Evolutionary conservation across 2,113 vertebrate species (phyloP).

Genomic region (Hydrochoerus hydrochaeris): DNA sequence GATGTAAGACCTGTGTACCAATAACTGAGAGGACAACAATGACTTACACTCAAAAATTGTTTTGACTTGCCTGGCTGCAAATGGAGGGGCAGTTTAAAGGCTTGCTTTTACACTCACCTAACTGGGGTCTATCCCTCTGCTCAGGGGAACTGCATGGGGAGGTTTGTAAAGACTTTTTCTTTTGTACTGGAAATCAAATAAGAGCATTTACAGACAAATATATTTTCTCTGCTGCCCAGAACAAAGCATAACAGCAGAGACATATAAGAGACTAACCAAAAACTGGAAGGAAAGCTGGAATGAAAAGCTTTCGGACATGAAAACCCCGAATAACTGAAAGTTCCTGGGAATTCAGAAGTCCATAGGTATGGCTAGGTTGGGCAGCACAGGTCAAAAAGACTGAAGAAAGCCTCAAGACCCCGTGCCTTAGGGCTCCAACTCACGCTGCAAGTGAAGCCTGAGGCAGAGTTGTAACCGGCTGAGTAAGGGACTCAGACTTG

Average conservation of each 20-base stretch:
- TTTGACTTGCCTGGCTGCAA: not conserved
- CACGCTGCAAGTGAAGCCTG: not conserved
- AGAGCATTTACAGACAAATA: constrained; percentile 4
- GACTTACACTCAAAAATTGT: not conserved
- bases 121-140: not conserved
- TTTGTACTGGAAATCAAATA: not conserved
- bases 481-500: not conserved
- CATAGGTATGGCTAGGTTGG: not conserved
- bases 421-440: not conserved
- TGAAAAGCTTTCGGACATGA: not conserved
- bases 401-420: not conserved
- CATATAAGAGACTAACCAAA: not conserved
- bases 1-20: not conserved
- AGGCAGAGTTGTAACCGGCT: not conserved
- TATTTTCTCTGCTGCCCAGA: not conserved
- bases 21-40: not conserved
- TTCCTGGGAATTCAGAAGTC: not conserved
- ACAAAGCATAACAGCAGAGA: not conserved
- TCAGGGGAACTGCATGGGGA: not conserved
- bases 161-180: not conserved
- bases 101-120: not conserved
- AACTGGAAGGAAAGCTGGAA: not conserved
- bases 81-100: not conserved
- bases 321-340: not conserved
- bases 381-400: not conserved